phyloP scores from a whole-genome alignment of 2,113 vertebrate genomes.

The Elachura formosa region DNA sequence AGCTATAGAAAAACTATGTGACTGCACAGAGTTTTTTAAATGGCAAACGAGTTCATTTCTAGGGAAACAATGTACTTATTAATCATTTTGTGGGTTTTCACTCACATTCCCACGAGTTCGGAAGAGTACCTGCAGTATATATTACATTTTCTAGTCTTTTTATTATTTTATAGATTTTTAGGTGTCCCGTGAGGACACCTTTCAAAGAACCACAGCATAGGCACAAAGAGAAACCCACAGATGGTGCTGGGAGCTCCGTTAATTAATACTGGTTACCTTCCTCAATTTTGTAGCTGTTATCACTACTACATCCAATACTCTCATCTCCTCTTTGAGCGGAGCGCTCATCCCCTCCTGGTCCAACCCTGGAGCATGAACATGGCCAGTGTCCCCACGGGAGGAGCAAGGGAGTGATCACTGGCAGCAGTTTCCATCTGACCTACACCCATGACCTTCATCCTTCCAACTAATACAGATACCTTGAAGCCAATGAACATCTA shows the following conservation, averaged over 20 bases:
- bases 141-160: neutral
- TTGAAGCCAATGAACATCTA: neutral
- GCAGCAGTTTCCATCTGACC: neutral
- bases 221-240: neutral
- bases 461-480: neutral
- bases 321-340: neutral
- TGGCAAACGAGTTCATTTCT: neutral
- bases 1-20: neutral
- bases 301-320: neutral
- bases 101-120: neutral
- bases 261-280: neutral
- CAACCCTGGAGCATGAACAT: accelerated
- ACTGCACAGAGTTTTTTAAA: neutral
- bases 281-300: neutral
- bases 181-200: neutral
- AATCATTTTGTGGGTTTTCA: neutral
- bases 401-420: neutral
- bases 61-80: neutral
- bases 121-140: neutral
- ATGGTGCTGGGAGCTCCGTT: neutral
- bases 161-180: neutral
- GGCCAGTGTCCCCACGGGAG: too few species aligned
- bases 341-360: neutral
- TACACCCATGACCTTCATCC: neutral
- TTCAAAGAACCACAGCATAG: neutral